These are phyloP conservation scores for Lycocorax pyrrhopterus DNA, from an alignment of 2,113 vertebrate genomes.

Conservation along the genomic window DNA sequence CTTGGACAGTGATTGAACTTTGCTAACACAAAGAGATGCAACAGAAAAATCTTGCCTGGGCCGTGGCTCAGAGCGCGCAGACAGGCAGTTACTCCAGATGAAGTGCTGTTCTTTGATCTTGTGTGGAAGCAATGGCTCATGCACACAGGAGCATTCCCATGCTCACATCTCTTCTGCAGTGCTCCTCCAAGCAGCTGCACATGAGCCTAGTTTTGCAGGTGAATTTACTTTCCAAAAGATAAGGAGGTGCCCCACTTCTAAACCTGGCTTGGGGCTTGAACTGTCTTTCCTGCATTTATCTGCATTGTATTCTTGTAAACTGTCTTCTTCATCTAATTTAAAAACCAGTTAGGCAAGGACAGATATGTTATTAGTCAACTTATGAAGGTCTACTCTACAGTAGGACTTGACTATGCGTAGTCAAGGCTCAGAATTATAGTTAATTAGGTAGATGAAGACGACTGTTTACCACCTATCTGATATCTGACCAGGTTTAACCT, in stretches of 20 bases:
- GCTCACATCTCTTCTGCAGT: background rate
- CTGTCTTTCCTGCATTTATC: background rate
- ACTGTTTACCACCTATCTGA: background rate
- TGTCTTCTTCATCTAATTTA: background rate
- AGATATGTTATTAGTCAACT: background rate
- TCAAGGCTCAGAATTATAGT: background rate
- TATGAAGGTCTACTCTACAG: background rate
- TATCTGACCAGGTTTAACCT: background rate
- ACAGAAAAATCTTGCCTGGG: background rate
- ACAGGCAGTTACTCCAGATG: background rate
- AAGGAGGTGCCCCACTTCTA: background rate
- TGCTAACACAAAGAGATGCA: background rate
- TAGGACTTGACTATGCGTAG: background rate
- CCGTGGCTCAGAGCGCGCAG: rapidly evolving
- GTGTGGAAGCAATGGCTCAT: background rate
- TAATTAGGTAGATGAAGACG: background rate
- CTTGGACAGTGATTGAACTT: background rate
- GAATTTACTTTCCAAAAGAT: background rate
- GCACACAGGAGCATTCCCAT: background rate
- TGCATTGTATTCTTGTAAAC: background rate
- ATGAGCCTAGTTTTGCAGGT: background rate
- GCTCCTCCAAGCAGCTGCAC: rapidly evolving
- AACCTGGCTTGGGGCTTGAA: background rate
- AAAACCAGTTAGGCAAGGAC: background rate
- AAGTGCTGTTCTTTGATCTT: background rate